Conservation (phyloP, 2,888 invertebrate genomes). For the Penaeus monodon region DNA sequence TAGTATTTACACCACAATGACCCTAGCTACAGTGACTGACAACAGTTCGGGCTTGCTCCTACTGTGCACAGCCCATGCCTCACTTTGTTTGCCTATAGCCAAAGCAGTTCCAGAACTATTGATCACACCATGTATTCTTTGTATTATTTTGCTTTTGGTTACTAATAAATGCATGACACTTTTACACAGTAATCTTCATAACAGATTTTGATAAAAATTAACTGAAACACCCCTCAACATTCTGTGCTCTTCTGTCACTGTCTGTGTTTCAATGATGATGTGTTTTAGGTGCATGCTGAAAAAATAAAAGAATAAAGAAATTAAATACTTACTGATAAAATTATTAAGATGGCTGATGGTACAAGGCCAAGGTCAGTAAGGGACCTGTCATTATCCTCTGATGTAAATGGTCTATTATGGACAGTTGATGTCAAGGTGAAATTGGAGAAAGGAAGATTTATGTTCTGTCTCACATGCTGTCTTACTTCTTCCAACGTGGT, state of each 20-base stretch:
- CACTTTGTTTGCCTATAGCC: no score
- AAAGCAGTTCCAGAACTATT: no score
- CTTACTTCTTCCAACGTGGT: constrained; percentile 77
- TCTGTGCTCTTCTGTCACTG: not conserved
- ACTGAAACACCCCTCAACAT: not conserved
- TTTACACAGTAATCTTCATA: no score
- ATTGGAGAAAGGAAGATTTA: constrained; percentile 69
- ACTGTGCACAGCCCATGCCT: no score
- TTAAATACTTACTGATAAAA: constrained; percentile 43
- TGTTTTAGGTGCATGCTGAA: not conserved
- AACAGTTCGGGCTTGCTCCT: no score
- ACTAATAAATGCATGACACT: no score
- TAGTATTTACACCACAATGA: no score
- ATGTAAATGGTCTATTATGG: constrained; percentile 55
- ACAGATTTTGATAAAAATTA: no score
- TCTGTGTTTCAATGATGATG: no score
- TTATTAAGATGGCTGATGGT: constrained; percentile 61
- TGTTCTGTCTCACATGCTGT: constrained; percentile 73
- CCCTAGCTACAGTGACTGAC: no score
- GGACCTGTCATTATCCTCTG: constrained; percentile 40
- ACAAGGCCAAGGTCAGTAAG: constrained; percentile 58
- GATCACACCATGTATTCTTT: no score
- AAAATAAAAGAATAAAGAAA: not conserved
- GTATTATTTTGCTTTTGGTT: no score
- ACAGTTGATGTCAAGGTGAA: constrained; percentile 62